Evolutionary conservation across 2,797 vertebrate genomes (phyloP), one percentile per base, ranked within the genome.

Genomic region (Labroides dimidiatus): DNA sequence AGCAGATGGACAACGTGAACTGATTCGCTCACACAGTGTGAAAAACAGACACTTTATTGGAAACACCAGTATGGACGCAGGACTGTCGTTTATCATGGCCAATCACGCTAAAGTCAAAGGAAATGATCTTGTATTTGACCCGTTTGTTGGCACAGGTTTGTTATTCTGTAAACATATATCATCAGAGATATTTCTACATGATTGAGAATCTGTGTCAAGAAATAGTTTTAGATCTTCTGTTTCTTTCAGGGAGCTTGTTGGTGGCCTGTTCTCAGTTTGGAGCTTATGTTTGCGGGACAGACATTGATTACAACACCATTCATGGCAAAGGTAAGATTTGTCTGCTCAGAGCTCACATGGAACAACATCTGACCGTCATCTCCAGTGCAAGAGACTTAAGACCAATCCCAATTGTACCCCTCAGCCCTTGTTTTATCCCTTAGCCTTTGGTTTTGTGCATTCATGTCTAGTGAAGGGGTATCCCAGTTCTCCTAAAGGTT

Each of bases 21-120:
- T 99, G 67, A 98, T 99, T 1, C 95, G 96, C 72, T 98, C 97
- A 6, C 96, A 99, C 87, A 99, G 98, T 80, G 96, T 99, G 36
- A 99, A 99, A 91, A 99, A 95, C 90, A 96, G 98, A 69, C 97
- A 99, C 72, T 99, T 97, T 19, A 99, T 99, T 82, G 97, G 97
- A 64, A 98, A 99, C 90, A 99, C 98, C 0, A 99, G 98, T 84
- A 99, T 99, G 98, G 97, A 99, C 37, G 96, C 98, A 23, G 96
- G 96, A 16, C 94, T 99, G 23, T 96, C 98, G 13, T 97, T 99
- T 86, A 95, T 99, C 62, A 99, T 99, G 97, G 95, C 96, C 60
- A 99, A 99, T 88, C 97, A 99, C 0, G 97, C 95, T 24, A 95
- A 84, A 93, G 95, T 97, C 71, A 97, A 97, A 87, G 86, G 96